Evolutionary conservation across 2,888 invertebrate species (phyloP).

Genomic region (Thereva nobilitata): DNA sequence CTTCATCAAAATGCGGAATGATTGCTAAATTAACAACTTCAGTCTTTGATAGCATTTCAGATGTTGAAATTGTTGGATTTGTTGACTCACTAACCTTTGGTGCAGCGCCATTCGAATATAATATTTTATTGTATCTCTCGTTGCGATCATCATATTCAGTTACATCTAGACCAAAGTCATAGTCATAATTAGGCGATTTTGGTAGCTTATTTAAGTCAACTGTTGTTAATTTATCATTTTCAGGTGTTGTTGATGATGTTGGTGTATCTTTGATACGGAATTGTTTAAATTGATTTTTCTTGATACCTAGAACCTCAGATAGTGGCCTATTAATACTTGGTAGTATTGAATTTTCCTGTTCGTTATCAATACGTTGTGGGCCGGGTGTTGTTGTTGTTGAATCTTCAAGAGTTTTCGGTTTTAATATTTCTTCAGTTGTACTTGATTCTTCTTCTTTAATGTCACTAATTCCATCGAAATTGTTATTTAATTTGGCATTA

Average conservation of each 20-base stretch:
- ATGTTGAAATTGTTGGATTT: constrained; percentile 38
- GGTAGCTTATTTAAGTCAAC: constrained; percentile 28
- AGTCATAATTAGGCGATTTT: constrained; percentile 50
- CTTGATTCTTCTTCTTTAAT: constrained; percentile 41
- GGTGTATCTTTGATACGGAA: constrained; percentile 56
- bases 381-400: constrained; percentile 39
- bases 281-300: constrained; percentile 58
- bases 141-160: constrained; percentile 55
- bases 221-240: constrained; percentile 22
- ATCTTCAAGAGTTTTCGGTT: background rate
- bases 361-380: constrained; percentile 4
- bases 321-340: constrained; percentile 58
- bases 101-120: constrained; percentile 12
- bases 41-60: constrained; percentile 53
- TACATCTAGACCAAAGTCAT: constrained; percentile 55
- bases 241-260: constrained; percentile 47
- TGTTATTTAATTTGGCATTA: constrained; percentile 44
- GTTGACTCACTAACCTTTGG: constrained; percentile 25
- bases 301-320: constrained; percentile 58
- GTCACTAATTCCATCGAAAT: constrained; percentile 43
- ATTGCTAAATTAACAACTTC: constrained; percentile 58
- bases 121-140: constrained; percentile 22
- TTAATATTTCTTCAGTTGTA: constrained; percentile 42
- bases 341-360: constrained; percentile 50
- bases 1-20: constrained; percentile 58